Base-by-base conservation (phyloP, 2,888 invertebrate species). In the Archips xylosteana region DNA sequence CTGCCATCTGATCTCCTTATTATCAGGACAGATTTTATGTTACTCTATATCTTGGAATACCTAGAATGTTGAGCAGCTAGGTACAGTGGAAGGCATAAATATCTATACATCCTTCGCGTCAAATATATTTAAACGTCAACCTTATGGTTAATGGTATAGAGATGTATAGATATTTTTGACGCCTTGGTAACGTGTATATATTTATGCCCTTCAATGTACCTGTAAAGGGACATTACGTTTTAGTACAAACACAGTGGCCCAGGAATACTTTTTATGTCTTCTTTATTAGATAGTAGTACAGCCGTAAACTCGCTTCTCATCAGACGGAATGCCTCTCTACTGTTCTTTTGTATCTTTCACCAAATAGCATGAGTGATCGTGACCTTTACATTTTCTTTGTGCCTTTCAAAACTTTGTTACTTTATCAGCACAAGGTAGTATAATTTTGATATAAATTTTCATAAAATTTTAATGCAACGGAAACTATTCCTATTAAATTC, bases 251-350 rank as follows among this genome's bases (percentile, higher is more conserved):
- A 81, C 82, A 81, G 79, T 80, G 78, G 75, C 76, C 63, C 81
- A 81, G 80, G 78, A 84, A 85, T 78, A 84, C 80, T 80, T 79
- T 91, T 90, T 89, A 91, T 86, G 84, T 80, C 82, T 80, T 77
- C 85, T 91, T 91, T 91, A 91, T 91, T 88, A 84, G 85, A 82
- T 82, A 82, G 80, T 83, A 85, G 83, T 82, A 81, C 79, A 79
- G 84, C 79, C 83, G 82, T 91, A 90, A 92, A 92, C 81, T 81
- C 82, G 79, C 80, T 81, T 85, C 85, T 89, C 88, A 86, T 88
- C 87, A 87, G 80, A 81, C 77, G 75, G 70, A 82, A 86, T 80
- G 82, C 78, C 77, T 79, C 75, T 81, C 81, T 84, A 80, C 76
- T 76, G 76, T 77, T 80, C 75, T 81, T 78, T 78, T 76, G 73